Evolutionary conservation across 2,797 vertebrate genomes (phyloP).

Genomic region (Limnodromus scolopaceus): DNA sequence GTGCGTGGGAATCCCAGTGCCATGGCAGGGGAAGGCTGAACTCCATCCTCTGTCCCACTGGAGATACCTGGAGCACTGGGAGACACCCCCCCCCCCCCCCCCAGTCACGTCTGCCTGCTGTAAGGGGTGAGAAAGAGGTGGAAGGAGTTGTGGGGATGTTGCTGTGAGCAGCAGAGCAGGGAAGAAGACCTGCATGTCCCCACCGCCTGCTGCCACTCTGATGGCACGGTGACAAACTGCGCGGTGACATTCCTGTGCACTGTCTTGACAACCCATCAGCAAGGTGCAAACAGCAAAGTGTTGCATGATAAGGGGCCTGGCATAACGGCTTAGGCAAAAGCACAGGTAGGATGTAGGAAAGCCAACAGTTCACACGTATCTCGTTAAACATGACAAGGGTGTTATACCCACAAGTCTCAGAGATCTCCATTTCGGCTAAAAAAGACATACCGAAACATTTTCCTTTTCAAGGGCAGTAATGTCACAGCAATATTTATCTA

Average conservation of each 20-base stretch:
- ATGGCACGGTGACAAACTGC: neutral
- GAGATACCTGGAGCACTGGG: neutral
- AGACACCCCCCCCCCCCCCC: neutral
- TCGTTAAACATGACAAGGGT: slow-evolving; percentile 10
- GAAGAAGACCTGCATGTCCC: neutral
- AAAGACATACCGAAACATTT: neutral
- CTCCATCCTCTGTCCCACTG: rapidly evolving
- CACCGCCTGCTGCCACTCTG: neutral
- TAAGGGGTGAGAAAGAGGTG: neutral
- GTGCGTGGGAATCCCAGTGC: rapidly evolving
- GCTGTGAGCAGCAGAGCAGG: neutral
- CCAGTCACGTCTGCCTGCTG: neutral
- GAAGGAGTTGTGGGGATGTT: neutral
- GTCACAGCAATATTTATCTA: neutral
- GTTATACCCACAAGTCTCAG: neutral
- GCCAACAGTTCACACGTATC: neutral
- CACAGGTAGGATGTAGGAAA: slow-evolving; percentile 16
- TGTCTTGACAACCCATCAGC: slow-evolving; percentile 37
- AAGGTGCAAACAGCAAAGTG: slow-evolving; percentile 40
- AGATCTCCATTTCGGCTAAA: neutral
- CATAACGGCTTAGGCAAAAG: neutral
- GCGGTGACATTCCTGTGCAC: rapidly evolving
- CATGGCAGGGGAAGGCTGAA: neutral
- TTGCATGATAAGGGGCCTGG: neutral
- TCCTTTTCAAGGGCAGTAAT: neutral